phyloP scores from a whole-genome alignment of 2,113 vertebrate species.

The Pelodiscus sinensis region DNA sequence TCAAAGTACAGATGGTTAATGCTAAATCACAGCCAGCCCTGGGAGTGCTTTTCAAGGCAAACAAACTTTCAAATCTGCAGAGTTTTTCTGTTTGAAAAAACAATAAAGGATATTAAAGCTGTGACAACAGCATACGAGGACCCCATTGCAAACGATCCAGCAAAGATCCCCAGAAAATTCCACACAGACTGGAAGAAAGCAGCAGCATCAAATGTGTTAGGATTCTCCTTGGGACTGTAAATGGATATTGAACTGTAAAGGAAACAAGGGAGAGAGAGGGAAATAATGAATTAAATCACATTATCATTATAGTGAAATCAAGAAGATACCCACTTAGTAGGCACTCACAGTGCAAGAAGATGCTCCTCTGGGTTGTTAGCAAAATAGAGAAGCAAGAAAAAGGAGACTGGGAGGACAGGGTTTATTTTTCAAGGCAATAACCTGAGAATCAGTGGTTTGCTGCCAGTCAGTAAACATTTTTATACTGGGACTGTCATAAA shows the following conservation, averaged over 20 bases:
- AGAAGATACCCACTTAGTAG: background rate
- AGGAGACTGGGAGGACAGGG: background rate
- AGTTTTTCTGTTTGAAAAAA: constrained; percentile 4
- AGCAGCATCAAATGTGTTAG: constrained; percentile 75
- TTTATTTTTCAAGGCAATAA: constrained; percentile 39
- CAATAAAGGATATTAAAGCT: constrained; percentile 89
- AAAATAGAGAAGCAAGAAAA: background rate
- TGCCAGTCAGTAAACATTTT: constrained; percentile 76
- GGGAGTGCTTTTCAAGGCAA: background rate
- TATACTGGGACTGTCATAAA: constrained; percentile 69
- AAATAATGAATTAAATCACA: constrained; percentile 29
- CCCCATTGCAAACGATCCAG: constrained; percentile 84
- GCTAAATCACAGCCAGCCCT: background rate
- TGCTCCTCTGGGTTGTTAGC: background rate
- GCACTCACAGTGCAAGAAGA: background rate
- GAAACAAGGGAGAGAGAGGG: constrained; percentile 39
- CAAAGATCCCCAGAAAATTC: constrained; percentile 86
- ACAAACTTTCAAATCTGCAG: background rate
- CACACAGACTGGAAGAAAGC: constrained; percentile 84
- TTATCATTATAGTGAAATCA: background rate
- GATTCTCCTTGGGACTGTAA: constrained; percentile 83
- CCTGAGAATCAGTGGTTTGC: constrained; percentile 31
- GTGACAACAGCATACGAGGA: constrained; percentile 85
- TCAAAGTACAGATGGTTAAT: background rate
- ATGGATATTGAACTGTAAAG: constrained; percentile 84